Conservation (phyloP, 2,113 vertebrate genomes). For the Micronisus gabar region DNA sequence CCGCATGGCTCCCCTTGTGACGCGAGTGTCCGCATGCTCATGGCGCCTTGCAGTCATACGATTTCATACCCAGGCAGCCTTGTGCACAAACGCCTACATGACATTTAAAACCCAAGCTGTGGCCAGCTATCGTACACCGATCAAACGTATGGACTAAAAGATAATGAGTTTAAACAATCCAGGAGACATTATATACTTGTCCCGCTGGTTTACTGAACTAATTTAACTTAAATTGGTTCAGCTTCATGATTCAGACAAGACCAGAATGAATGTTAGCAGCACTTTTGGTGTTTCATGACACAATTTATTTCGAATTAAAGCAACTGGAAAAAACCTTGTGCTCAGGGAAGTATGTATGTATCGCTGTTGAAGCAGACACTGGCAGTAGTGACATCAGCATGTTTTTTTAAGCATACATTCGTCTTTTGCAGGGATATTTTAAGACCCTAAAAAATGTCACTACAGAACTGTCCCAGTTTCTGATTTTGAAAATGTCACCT, state of each 20-base stretch:
- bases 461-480: conserved; percentile 62
- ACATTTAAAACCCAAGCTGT: not conserved
- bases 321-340: conserved; percentile 37
- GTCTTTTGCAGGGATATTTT: conserved; percentile 69
- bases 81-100: fast-evolving
- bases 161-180: not conserved
- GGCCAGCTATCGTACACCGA: fast-evolving
- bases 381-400: conserved; percentile 64
- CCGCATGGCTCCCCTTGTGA: fast-evolving
- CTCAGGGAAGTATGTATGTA: not conserved
- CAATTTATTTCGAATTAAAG: conserved; percentile 28
- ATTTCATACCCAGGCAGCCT: not conserved
- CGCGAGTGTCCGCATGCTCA: fast-evolving
- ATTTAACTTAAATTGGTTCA: not conserved
- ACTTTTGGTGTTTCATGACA: conserved; percentile 45
- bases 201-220: not conserved
- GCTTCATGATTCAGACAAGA: not conserved
- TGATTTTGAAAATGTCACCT: conserved; percentile 68
- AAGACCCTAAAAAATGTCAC: conserved; percentile 65
- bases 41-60: not conserved
- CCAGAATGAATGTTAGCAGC: not conserved
- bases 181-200: not conserved
- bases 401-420: conserved; percentile 60
- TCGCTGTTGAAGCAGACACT: conserved; percentile 28
- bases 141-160: not conserved